These are phyloP conservation scores for Lycophotia porphyrea DNA, from an alignment of 2,888 invertebrate genomes.

Conservation along the genomic window DNA sequence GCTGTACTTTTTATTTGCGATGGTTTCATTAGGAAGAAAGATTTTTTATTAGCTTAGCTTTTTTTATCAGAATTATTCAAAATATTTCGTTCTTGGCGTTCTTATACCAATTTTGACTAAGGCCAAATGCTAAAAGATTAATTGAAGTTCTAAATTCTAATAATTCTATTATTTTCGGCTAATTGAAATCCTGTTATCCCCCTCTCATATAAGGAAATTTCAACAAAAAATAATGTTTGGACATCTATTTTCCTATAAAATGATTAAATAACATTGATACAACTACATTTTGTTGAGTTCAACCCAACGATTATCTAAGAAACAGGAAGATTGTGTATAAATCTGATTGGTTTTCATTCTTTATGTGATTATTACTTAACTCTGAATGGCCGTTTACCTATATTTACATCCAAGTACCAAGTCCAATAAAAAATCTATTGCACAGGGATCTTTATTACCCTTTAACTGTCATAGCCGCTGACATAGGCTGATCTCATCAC, in stretches of 20 bases:
- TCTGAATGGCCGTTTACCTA: conserved; percentile 4
- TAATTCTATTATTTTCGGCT: neutral
- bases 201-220: neutral
- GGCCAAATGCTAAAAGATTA: neutral
- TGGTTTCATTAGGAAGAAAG: neutral
- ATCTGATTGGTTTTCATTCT: conserved; percentile 29
- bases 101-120: neutral
- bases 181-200: neutral
- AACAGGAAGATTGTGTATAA: conserved; percentile 31
- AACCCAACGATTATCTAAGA: neutral
- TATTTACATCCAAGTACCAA: neutral
- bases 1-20: neutral
- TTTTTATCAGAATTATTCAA: neutral
- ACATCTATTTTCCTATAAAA: conserved; percentile 4
- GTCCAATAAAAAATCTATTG: neutral
- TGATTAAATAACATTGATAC: conserved; percentile 3
- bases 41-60: neutral
- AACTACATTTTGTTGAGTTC: conserved; percentile 2
- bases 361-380: conserved; percentile 4
- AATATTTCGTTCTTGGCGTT: neutral
- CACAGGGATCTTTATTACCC: neutral
- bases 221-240: neutral
- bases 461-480: neutral
- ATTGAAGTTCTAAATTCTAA: neutral
- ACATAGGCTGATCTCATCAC: neutral